Evolutionary conservation across 2,888 invertebrate genomes (phyloP).

Genomic region (Phrixothrix hirtus): DNA sequence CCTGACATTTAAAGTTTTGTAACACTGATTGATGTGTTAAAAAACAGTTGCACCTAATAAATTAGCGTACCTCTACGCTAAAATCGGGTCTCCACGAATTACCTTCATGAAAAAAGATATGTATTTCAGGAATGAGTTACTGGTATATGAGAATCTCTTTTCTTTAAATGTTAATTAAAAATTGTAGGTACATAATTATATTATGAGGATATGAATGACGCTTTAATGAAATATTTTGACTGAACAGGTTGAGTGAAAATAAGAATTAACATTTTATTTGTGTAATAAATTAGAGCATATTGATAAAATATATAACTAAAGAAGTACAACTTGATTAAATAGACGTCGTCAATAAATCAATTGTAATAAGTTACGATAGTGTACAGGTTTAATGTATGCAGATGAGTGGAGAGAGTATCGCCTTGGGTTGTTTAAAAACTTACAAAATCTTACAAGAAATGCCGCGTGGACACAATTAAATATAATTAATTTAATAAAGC

Average conservation of each 20-base stretch:
- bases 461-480: constrained; percentile 20
- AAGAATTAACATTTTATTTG: constrained; percentile 22
- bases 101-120: no score
- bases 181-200: neutral
- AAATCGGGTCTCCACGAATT: no score
- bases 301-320: constrained; percentile 54
- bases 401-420: constrained; percentile 32
- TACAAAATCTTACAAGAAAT: constrained; percentile 10
- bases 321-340: constrained; percentile 52
- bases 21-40: no score
- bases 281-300: constrained; percentile 53
- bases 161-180: no score
- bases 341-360: constrained; percentile 53
- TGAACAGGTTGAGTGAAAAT: no score
- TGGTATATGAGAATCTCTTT: no score
- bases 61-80: no score
- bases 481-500: constrained; percentile 9
- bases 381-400: constrained; percentile 52
- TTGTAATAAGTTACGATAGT: constrained; percentile 50
- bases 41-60: no score
- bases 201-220: no score
- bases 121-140: no score
- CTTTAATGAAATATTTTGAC: no score
- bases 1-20: no score
- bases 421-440: constrained; percentile 36